Conservation (phyloP, 64 coral and sea anemone genomes). For the Actinia tenebrosa region DNA sequence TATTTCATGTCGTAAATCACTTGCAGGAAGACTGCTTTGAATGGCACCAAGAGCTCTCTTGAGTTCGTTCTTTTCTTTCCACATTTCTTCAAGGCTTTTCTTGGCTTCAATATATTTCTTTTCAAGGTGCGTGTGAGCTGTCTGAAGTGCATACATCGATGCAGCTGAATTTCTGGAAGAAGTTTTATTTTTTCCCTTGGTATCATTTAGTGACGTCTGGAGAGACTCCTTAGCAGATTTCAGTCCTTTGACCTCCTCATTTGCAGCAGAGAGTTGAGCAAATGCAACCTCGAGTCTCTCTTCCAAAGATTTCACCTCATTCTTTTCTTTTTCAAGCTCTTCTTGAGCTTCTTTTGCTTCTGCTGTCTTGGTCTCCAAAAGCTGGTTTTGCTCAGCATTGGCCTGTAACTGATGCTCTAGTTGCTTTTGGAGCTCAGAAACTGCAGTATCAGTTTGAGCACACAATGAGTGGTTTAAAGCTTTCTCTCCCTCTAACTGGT, state of each 20-base stretch:
- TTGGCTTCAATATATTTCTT: constrained; percentile 85
- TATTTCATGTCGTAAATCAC: constrained; percentile 80
- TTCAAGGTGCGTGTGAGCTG: constrained; percentile 79
- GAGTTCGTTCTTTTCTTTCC: constrained; percentile 83
- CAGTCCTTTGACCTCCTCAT: constrained; percentile 49
- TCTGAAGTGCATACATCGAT: constrained; percentile 91
- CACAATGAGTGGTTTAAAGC: constrained; percentile 89
- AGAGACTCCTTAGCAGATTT: constrained; percentile 49
- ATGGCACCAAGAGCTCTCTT: constrained; percentile 65
- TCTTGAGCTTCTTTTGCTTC: constrained; percentile 51
- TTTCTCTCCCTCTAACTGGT: constrained; percentile 81
- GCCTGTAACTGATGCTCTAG: constrained; percentile 54
- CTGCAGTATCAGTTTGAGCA: constrained; percentile 74
- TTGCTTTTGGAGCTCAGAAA: constrained; percentile 68
- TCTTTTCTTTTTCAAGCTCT: constrained; percentile 44
- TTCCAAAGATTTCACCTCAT: constrained; percentile 35
- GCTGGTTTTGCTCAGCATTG: constrained; percentile 44
- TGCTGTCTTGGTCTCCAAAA: constrained; percentile 59
- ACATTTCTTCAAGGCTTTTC: constrained; percentile 75
- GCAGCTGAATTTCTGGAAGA: constrained; percentile 75
- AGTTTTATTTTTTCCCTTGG: constrained; percentile 48
- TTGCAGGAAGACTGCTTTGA: constrained; percentile 58
- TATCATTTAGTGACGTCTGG: constrained; percentile 57
- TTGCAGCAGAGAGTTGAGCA: constrained; percentile 39
- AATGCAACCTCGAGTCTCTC: constrained; percentile 27